Conservation (phyloP, 2,113 vertebrate genomes). For the Rhabdomys dilectus region DNA sequence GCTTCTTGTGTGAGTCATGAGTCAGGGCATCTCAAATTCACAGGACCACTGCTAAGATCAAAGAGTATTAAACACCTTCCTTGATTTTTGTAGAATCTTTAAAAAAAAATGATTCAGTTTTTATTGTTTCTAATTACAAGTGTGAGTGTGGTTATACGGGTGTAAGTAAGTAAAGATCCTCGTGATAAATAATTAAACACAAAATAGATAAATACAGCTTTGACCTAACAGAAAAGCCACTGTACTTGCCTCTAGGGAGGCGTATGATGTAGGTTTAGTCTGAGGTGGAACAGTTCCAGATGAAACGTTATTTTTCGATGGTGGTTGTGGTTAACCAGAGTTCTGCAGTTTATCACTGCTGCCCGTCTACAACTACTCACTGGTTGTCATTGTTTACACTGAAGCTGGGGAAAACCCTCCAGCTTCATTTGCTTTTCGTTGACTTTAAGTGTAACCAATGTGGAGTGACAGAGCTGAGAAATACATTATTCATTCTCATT, state of each 20-base stretch:
- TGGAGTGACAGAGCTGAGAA: background rate
- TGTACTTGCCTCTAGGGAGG: background rate
- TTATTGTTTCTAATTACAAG: background rate
- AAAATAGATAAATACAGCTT: no score
- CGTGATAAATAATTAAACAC: no score
- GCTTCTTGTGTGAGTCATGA: background rate
- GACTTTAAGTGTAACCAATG: background rate
- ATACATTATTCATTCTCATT: background rate
- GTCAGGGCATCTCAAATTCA: background rate
- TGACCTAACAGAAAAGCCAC: background rate
- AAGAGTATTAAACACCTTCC: background rate
- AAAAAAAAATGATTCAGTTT: background rate
- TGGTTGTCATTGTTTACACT: background rate
- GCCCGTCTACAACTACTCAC: background rate
- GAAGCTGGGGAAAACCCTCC: background rate
- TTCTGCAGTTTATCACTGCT: background rate
- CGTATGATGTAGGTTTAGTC: background rate
- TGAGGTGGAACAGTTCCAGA: background rate
- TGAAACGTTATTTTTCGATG: background rate
- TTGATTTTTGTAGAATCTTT: background rate
- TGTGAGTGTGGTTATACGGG: background rate
- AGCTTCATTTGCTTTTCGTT: background rate
- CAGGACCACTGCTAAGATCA: background rate
- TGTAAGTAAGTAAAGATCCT: background rate
- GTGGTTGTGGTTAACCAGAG: background rate